A percentile compares a stretch with the other conserved stretches of the same genome.
Evolutionary conservation across 2,888 invertebrate species (phyloP).

Genomic region (Polydrusus tereticollis): DNA sequence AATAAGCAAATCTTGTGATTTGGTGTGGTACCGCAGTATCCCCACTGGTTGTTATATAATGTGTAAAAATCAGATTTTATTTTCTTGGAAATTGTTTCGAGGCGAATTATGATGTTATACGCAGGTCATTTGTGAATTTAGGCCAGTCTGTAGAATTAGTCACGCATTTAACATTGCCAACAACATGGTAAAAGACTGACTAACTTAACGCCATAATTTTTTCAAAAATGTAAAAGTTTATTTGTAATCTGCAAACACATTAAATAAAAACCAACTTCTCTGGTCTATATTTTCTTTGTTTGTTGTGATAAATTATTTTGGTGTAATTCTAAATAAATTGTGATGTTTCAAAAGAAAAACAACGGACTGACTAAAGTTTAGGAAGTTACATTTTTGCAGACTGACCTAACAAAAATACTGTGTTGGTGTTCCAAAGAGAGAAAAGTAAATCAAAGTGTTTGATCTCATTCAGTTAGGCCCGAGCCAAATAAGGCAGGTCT

Average conservation of each 20-base stretch:
- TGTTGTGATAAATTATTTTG: too few relatives aligned
- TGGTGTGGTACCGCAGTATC: slow-evolving; percentile 39
- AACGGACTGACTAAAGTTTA: not conserved
- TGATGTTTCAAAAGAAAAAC: not conserved
- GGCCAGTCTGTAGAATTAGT: slow-evolving; percentile 30
- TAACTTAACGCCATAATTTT: not conserved
- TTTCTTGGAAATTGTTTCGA: slow-evolving; percentile 48
- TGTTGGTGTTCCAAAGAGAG: slow-evolving; percentile 66
- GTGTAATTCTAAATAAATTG: too few relatives aligned
- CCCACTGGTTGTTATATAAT: slow-evolving; percentile 45
- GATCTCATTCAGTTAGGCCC: slow-evolving; percentile 64
- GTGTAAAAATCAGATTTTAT: slow-evolving; percentile 47
- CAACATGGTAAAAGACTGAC: not conserved
- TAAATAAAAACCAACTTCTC: too few relatives aligned
- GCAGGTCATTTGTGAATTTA: slow-evolving; percentile 60
- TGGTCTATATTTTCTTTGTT: too few relatives aligned
- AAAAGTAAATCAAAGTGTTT: slow-evolving; percentile 66
- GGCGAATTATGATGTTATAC: slow-evolving; percentile 53
- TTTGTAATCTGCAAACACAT: too few relatives aligned
- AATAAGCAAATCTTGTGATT: slow-evolving; percentile 50
- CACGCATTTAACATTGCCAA: not conserved
- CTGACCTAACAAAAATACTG: slow-evolving; percentile 44
- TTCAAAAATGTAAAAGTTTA: slow-evolving; percentile 1
- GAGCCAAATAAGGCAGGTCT: slow-evolving; percentile 52
- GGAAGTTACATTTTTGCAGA: slow-evolving; percentile 13